These are phyloP conservation scores for Apodemus sylvaticus DNA, from an alignment of 2,113 vertebrate species.

Conservation along the genomic window DNA sequence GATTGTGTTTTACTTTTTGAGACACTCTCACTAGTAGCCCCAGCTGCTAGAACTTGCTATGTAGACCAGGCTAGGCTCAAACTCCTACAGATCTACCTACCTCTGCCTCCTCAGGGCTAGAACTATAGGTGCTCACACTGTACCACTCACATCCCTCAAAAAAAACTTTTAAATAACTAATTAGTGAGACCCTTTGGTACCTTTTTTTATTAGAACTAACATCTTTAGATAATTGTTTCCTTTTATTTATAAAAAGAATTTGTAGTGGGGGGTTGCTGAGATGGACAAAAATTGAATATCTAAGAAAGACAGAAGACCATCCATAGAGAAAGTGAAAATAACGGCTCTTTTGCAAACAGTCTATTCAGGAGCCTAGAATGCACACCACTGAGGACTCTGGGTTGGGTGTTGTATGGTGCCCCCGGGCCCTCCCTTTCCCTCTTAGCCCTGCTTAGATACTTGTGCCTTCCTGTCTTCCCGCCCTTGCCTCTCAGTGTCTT, in stretches of 20 bases:
- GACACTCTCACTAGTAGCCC: background rate
- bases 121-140: background rate
- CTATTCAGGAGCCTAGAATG: background rate
- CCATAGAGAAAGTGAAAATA: background rate
- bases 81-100: background rate
- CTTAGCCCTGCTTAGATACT: background rate
- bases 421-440: background rate
- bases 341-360: background rate
- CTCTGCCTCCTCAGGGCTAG: background rate
- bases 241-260: constrained; percentile 12
- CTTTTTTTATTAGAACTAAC: background rate
- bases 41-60: background rate
- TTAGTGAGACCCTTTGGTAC: background rate
- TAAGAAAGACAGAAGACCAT: background rate
- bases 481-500: background rate
- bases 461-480: background rate
- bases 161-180: background rate
- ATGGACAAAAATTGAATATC: background rate
- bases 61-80: background rate
- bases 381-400: background rate
- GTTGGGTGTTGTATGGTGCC: background rate
- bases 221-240: constrained; percentile 34
- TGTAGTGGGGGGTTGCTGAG: background rate
- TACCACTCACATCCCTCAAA: background rate
- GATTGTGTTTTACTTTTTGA: too few relatives aligned